Base-by-base conservation (phyloP, 2,113 vertebrate species). In the Ceyx margarethae region DNA sequence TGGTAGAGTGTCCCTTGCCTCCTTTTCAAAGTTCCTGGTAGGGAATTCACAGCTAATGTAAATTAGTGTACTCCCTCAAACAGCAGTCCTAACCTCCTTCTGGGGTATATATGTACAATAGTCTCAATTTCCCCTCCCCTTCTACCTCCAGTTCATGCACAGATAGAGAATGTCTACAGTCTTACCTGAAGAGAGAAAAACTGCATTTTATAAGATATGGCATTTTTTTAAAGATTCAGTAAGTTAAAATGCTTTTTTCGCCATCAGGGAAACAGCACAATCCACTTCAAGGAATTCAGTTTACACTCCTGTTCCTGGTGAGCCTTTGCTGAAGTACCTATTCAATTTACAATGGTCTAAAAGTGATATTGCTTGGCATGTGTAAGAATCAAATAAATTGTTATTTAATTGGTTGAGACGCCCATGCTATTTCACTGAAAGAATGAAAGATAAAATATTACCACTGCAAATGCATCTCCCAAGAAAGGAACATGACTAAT, bases 341-440 rank as follows among this genome's bases (percentile, higher is more conserved):
- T 76, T 81, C 58, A 93, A 91, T 69, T 81, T 5, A 40, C 60
- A 23, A 73, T 66, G 42, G 33, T 82, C 66, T 53, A 80, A 80
- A 85, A 73, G 33, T 19, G 25, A 23, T 85, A 62, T 66, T 42
- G 5, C 50, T 69, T 65, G 16, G 50, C 54, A 25, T 23, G 71
- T 82, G 42, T 79, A 81, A 62, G 58, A 71, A 62, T 85, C 62
- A 90, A 85, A 95, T 85, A 51, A 81, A 91, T 77, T 89, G 42
- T 60, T 89, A 74, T 78, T 91, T 94, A 89, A 94, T 92, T 93
- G 69, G 19, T 37, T 89, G 61, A 73, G 87, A 77, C 10, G 5
- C 62, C 54, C 77, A 54, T 42, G 43, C 14, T 84, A 23, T 82
- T 90, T 79, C 82, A 61, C 50, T 43, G 71, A 89, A 92, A 92